A percentile compares a stretch with the other conserved stretches of the same genome.
Conservation (phyloP, 2,888 invertebrate species). For the Ametastegia equiseti region DNA sequence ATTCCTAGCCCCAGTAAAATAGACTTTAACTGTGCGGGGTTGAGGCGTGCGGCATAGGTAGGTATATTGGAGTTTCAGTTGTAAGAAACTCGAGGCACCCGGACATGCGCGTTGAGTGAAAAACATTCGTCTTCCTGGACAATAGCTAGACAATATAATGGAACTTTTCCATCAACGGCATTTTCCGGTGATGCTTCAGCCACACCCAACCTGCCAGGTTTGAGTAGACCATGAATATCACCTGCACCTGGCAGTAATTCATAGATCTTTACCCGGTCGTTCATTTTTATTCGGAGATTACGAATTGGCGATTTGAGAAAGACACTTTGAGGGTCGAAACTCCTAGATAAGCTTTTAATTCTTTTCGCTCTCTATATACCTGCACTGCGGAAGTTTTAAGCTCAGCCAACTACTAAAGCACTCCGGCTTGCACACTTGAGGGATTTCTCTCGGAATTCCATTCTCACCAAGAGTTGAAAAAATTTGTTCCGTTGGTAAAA, state of each 20-base stretch:
- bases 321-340: not conserved
- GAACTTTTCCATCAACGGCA: slow-evolving; percentile 41
- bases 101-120: slow-evolving; percentile 3
- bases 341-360: slow-evolving; percentile 11
- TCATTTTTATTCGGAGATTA: not conserved
- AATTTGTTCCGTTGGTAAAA: not conserved
- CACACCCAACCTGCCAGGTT: not conserved
- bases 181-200: not conserved
- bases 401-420: not conserved
- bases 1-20: not conserved
- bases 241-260: not conserved
- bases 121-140: slow-evolving; percentile 36
- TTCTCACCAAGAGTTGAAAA: not conserved
- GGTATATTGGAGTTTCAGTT: not conserved
- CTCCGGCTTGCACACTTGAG: not conserved
- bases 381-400: slow-evolving; percentile 11
- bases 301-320: not conserved
- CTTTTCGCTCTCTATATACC: not conserved
- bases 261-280: not conserved
- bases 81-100: slow-evolving; percentile 2
- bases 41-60: not conserved
- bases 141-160: slow-evolving; percentile 38
- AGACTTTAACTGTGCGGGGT: not conserved
- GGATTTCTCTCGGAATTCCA: not conserved
- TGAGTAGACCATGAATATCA: not conserved